These are phyloP conservation scores for Cossypha polioptera DNA, from an alignment of 2,797 vertebrate species.

Conservation along the genomic window DNA sequence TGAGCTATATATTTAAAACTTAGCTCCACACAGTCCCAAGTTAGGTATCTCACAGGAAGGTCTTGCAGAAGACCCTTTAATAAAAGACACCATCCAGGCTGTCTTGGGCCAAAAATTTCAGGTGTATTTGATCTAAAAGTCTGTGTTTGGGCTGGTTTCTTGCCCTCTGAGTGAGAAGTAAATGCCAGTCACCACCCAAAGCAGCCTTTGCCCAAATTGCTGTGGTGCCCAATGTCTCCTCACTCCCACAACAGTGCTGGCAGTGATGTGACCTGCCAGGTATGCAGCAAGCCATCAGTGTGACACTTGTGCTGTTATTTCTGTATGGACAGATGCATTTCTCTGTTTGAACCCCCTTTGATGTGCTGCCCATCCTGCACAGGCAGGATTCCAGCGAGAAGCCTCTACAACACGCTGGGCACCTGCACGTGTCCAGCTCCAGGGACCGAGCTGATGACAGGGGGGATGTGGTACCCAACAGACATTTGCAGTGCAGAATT, in stretches of 20 bases:
- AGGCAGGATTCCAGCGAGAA: neutral
- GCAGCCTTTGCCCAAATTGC: neutral
- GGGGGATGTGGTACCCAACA: neutral
- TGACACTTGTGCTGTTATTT: neutral
- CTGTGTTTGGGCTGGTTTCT: neutral
- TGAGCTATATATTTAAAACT: neutral
- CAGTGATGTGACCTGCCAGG: neutral
- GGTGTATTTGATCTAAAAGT: neutral
- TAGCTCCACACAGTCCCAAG: neutral
- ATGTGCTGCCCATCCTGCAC: neutral
- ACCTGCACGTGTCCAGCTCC: neutral
- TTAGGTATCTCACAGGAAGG: neutral
- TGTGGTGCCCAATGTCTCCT: neutral
- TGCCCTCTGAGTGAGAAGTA: neutral
- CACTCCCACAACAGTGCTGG: accelerated
- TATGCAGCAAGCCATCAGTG: neutral
- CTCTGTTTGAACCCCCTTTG: accelerated
- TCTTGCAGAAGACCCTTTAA: neutral
- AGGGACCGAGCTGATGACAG: neutral
- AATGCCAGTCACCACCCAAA: neutral
- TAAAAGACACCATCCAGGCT: neutral
- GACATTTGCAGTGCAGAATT: neutral
- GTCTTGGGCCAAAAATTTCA: neutral
- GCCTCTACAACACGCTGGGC: accelerated
- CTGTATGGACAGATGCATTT: neutral